Conservation (phyloP, 2,113 vertebrate species). For the Etia nguti region DNA sequence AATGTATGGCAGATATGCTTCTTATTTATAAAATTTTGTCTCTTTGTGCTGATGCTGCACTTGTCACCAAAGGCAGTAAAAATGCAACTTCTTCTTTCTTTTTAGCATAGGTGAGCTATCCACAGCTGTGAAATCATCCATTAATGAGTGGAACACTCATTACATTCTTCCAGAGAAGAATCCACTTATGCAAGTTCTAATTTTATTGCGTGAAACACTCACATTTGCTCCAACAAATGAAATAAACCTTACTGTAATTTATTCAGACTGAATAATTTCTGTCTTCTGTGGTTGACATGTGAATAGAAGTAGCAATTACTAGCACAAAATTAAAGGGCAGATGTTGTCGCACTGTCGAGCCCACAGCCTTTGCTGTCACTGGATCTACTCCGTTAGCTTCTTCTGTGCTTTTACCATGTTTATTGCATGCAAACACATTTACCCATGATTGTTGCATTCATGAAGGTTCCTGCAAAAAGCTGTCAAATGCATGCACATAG, state of each 20-base stretch:
- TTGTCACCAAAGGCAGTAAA: not conserved
- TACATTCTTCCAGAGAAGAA: not conserved
- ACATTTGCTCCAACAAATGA: not conserved
- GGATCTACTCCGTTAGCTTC: not conserved
- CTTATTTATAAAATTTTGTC: not conserved
- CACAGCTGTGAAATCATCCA: not conserved
- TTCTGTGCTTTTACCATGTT: not conserved
- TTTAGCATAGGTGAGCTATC: not conserved
- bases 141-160: not conserved
- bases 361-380: not conserved
- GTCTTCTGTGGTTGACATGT: not conserved
- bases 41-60: not conserved
- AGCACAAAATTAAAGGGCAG: not conserved
- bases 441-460: not conserved
- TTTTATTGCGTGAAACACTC: not conserved
- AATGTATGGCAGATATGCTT: not conserved
- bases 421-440: not conserved
- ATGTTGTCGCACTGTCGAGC: not conserved
- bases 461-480: slow-evolving; percentile 5
- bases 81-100: not conserved
- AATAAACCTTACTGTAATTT: not conserved
- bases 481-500: slow-evolving; percentile 2
- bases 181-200: not conserved
- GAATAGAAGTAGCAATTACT: not conserved
- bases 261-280: not conserved